These are phyloP conservation scores for Lytechinus variegatus DNA, from an alignment of 35 echinoderm and acorn worm species.

Conservation along the genomic window DNA sequence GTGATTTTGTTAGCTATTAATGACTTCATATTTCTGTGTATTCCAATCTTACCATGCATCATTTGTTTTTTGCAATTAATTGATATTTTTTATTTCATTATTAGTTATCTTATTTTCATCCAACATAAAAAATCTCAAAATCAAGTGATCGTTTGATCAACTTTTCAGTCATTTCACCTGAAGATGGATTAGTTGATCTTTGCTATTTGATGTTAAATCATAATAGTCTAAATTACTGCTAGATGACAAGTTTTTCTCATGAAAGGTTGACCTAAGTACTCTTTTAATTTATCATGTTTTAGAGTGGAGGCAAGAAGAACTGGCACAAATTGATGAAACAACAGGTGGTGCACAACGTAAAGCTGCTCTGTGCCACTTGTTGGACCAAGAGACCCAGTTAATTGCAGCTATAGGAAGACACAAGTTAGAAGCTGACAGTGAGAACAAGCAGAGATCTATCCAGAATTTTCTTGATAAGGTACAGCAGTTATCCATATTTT, in stretches of 20 bases:
- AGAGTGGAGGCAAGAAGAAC: conserved; percentile 97
- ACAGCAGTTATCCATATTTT: neutral
- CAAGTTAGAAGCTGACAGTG: conserved; percentile 82
- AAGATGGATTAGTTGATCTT: neutral
- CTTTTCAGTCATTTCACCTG: neutral
- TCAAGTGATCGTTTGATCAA: neutral
- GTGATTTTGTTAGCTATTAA: neutral
- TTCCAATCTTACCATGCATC: neutral
- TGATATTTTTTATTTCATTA: neutral
- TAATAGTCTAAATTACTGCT: neutral
- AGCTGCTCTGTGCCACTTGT: conserved; percentile 94
- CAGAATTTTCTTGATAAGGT: conserved; percentile 98
- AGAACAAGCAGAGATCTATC: conserved; percentile 86
- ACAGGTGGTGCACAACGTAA: conserved; percentile 86
- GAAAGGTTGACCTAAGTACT: neutral
- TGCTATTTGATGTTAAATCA: neutral
- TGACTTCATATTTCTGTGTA: neutral
- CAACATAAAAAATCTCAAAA: no score
- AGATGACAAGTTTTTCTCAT: neutral
- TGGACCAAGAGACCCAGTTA: conserved; percentile 97
- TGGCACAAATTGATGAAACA: conserved; percentile 72
- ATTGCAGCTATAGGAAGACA: conserved; percentile 95
- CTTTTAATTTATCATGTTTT: neutral
- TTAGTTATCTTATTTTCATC: no score
- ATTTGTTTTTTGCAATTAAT: no score